Evolutionary conservation across 2,797 vertebrate genomes (phyloP).

Genomic region (Streptopelia turtur): DNA sequence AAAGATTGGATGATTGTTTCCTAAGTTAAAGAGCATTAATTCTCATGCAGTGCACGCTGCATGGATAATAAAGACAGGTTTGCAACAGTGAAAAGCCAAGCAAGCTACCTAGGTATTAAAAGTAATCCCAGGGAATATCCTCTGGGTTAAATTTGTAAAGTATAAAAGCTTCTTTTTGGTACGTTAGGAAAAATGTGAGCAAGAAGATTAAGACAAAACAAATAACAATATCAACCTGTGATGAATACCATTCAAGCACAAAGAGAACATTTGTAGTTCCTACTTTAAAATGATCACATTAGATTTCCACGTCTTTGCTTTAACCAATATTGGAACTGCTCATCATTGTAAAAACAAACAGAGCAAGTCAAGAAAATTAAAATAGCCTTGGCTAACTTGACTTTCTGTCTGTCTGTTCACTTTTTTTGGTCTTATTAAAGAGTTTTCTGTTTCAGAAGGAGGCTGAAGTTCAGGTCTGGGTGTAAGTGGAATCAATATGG

Average conservation of each 20-base stretch:
- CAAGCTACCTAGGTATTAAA: neutral
- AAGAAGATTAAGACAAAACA: neutral
- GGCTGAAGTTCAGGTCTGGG: neutral
- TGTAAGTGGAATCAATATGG: neutral
- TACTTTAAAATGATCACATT: neutral
- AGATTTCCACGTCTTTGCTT: neutral
- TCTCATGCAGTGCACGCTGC: neutral
- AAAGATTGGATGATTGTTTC: neutral
- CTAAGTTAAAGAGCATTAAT: neutral
- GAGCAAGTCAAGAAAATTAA: neutral
- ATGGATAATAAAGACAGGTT: neutral
- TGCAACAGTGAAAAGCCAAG: neutral
- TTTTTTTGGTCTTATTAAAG: neutral
- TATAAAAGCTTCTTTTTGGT: neutral
- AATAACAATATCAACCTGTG: neutral
- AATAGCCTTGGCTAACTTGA: neutral
- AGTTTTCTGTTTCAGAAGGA: neutral
- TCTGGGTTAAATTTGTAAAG: neutral
- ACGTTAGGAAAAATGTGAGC: rapidly evolving
- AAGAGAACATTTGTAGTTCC: neutral
- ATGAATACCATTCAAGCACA: neutral
- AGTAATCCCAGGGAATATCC: neutral
- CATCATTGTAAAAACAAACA: neutral
- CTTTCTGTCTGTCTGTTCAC: neutral
- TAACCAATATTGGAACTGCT: neutral